These are phyloP conservation scores for Sarcophaga peregrina DNA, from an alignment of 1,140 invertebrate species.

Conservation along the genomic window DNA sequence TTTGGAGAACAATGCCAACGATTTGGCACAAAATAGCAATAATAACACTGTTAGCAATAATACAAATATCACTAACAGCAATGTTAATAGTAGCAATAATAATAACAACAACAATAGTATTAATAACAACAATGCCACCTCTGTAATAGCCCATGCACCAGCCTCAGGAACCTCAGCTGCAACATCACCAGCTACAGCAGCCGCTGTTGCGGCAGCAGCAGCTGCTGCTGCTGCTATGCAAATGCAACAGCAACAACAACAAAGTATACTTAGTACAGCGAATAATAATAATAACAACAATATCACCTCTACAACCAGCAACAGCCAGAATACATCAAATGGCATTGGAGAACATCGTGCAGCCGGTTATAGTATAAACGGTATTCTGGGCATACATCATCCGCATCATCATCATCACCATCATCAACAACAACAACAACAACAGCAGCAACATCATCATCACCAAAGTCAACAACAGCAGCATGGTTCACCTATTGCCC, in stretches of 20 bases:
- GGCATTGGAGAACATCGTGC: conserved; percentile 66
- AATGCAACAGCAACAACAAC: conserved; percentile 64
- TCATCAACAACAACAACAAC: neutral
- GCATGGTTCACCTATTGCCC: conserved; percentile 47
- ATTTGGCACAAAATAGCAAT: conserved; percentile 46
- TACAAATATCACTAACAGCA: conserved; percentile 50
- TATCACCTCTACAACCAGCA: conserved; percentile 42
- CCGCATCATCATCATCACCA: neutral
- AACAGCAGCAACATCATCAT: neutral
- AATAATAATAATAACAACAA: conserved; percentile 45
- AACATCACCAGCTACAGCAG: neutral
- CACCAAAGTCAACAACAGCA: neutral
- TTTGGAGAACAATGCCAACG: conserved; percentile 25
- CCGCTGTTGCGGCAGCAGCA: conserved; percentile 3
- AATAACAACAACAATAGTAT: conserved; percentile 31
- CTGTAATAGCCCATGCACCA: conserved; percentile 77
- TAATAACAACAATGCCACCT: conserved; percentile 53
- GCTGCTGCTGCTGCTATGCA: conserved; percentile 88
- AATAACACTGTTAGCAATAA: conserved; percentile 40
- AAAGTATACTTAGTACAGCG: conserved; percentile 44
- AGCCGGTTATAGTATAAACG: conserved; percentile 92
- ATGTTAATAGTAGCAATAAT: conserved; percentile 41
- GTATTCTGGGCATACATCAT: conserved; percentile 87
- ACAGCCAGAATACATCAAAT: conserved; percentile 46
- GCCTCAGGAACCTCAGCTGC: conserved; percentile 56